These are phyloP conservation scores for Notoglanidium macrostoma DNA, from an alignment of 2,797 vertebrate species.

Conservation along the genomic window DNA sequence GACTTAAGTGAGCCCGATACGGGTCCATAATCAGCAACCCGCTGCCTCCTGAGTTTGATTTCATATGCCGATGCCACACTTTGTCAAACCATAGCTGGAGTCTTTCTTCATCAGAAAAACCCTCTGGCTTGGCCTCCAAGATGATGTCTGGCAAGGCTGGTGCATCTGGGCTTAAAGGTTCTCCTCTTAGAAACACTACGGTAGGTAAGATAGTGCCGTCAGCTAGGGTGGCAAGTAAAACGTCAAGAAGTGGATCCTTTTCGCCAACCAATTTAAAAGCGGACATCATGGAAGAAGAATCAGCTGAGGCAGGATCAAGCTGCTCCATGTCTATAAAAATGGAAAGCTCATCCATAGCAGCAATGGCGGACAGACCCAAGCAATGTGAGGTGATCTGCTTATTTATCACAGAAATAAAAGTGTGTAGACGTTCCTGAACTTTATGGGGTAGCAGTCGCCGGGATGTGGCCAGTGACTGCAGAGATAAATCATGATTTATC, in stretches of 20 bases:
- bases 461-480: constrained; percentile 66
- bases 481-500: constrained; percentile 79
- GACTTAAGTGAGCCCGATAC: constrained; percentile 78
- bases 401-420: constrained; percentile 75
- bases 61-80: constrained; percentile 72
- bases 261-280: constrained; percentile 79
- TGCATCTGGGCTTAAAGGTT: constrained; percentile 46
- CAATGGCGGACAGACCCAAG: constrained; percentile 73
- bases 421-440: constrained; percentile 66
- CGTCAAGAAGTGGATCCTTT: constrained; percentile 75
- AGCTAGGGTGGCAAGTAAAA: constrained; percentile 78
- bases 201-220: constrained; percentile 84
- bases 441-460: constrained; percentile 69
- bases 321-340: constrained; percentile 79
- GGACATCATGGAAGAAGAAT: constrained; percentile 34
- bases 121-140: constrained; percentile 73
- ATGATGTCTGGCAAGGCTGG: constrained; percentile 77
- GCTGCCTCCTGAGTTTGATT: constrained; percentile 59
- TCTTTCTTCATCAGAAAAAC: constrained; percentile 76
- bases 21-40: constrained; percentile 84
- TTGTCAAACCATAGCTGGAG: constrained; percentile 78
- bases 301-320: constrained; percentile 56
- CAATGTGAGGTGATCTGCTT: constrained; percentile 69
- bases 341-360: constrained; percentile 85
- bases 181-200: constrained; percentile 77